Evolutionary conservation across 1,140 invertebrate species (phyloP), one percentile per base, ranked within the genome.

Genomic region (Lepidostoma basale): DNA sequence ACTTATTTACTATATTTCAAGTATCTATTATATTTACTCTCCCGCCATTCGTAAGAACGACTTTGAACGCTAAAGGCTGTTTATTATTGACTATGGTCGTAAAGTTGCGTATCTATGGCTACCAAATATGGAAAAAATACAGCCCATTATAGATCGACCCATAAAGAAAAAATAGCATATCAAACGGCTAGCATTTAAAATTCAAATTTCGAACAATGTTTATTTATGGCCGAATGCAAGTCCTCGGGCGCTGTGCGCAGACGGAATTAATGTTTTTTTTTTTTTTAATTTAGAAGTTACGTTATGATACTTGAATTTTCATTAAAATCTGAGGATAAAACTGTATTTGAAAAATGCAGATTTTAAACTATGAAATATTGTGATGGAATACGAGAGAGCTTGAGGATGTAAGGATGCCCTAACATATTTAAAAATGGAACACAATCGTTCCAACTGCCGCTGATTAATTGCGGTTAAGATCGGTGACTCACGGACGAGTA

Each of bases 401-500:
- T n/a, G n/a, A n/a, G n/a, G n/a, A n/a, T n/a, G n/a, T n/a, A n/a
- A n/a, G n/a, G n/a, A n/a, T n/a, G n/a, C n/a, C n/a, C n/a, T n/a
- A n/a, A n/a, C n/a, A n/a, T n/a, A n/a, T 56, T 56, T 33, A 30
- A 56, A 56, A 56, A 56, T 56, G 28, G 52, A 56, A 56, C 26
- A 30, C 22, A 56, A 56, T 56, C 16, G 20, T n/a, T 33, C 26
- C 33, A 30, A 54, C 14, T 20, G 26, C 20, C 28, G 52, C 52
- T 56, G 28, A 33, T 56, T 56, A 14, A 56, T 56, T 20, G 20
- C 14, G 18, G 52, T 14, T 30, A 56, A 16, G 52, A 56, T 36
- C 52, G 28, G 6, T 56, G 52, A 56, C 28, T 56, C 52, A 39
- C 52, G 18, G n/a, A 30, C 26, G 14, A 25, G 22, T n/a, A n/a